phyloP scores from a whole-genome alignment of 2,797 vertebrate genomes.

The Mionectes olivaceus region DNA sequence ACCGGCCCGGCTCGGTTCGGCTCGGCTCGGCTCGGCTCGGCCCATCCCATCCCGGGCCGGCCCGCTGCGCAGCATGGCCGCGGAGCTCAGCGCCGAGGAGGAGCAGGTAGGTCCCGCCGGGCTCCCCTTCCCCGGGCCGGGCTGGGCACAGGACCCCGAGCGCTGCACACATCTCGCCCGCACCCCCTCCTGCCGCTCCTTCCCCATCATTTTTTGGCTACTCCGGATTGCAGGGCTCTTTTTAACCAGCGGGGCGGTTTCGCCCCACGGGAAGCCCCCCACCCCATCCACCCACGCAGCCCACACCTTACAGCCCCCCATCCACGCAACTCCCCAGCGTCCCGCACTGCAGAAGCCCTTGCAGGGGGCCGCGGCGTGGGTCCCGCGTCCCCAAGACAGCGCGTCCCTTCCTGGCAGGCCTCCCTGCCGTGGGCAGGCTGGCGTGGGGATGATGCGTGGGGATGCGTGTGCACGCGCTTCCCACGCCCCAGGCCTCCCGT shows the following conservation, averaged over 20 bases:
- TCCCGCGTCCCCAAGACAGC: background rate
- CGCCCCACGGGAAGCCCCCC: background rate
- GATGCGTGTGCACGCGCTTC: slow-evolving; percentile 44
- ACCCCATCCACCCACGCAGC: background rate
- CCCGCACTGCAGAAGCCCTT: background rate
- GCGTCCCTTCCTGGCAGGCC: background rate
- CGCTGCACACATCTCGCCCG: background rate
- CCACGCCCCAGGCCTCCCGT: slow-evolving; percentile 58
- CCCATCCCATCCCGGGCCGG: background rate
- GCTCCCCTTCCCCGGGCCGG: background rate
- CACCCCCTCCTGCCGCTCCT: background rate
- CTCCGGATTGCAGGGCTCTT: background rate
- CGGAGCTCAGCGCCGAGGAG: slow-evolving; percentile 90
- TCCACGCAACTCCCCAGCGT: background rate
- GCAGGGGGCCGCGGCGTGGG: background rate
- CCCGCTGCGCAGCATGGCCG: slow-evolving; percentile 83
- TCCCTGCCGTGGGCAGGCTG: background rate
- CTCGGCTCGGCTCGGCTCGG: too few species aligned
- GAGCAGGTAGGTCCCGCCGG: slow-evolving; percentile 86
- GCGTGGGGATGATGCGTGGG: background rate
- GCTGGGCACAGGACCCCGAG: background rate
- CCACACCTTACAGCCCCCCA: background rate
- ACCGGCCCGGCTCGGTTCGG: background rate
- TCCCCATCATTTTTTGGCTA: background rate
- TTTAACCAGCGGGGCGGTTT: background rate